These are phyloP conservation scores for Microcebus murinus DNA, from an alignment of 2,113 vertebrate genomes.

Conservation along the genomic window DNA sequence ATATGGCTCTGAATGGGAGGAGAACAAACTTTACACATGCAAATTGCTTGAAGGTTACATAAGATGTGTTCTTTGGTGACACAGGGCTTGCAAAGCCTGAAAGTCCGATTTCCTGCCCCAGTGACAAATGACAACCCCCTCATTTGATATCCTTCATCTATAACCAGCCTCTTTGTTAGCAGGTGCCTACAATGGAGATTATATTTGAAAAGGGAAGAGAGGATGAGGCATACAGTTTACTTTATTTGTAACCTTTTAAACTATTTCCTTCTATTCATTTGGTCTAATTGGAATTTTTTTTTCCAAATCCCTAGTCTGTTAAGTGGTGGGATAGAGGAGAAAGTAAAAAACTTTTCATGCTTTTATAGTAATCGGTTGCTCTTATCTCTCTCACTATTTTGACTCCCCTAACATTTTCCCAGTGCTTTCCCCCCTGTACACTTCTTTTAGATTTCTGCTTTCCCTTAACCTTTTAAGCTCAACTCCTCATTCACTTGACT, in stretches of 20 bases:
- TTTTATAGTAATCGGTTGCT: neutral
- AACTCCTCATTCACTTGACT: neutral
- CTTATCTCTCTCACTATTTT: neutral
- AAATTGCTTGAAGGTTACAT: neutral
- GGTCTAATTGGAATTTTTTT: neutral
- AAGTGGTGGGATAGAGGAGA: neutral
- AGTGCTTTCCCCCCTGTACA: neutral
- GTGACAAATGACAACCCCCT: neutral
- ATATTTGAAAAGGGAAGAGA: neutral
- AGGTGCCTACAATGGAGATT: neutral
- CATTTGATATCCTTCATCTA: neutral
- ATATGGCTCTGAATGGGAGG: neutral
- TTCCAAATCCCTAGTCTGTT: neutral
- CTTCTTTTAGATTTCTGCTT: neutral
- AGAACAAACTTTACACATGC: neutral
- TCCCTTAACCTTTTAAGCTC: neutral
- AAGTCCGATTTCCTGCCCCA: neutral
- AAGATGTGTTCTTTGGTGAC: neutral
- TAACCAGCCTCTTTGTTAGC: constrained; percentile 11
- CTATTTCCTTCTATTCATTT: constrained; percentile 50
- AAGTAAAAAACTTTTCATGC: neutral
- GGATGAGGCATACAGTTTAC: neutral
- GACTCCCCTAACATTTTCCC: constrained; percentile 38
- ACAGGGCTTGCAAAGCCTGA: neutral
- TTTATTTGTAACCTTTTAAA: constrained; percentile 38